phyloP scores from a whole-genome alignment of 2,797 vertebrate species.

The Malacoctenus gilli region DNA sequence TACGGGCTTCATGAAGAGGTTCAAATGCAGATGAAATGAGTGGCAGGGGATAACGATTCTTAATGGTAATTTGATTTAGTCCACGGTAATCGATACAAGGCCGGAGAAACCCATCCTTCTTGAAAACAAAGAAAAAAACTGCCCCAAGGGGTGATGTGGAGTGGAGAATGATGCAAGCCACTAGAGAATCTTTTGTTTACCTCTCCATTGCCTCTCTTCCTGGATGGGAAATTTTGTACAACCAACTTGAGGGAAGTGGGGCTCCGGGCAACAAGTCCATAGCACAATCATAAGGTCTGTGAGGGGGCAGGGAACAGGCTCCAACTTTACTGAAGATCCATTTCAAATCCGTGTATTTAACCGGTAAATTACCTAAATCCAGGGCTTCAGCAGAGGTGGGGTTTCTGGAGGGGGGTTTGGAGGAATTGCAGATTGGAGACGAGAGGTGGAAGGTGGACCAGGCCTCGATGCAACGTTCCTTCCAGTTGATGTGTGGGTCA shows the following conservation, averaged over 20 bases:
- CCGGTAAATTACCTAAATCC: no score
- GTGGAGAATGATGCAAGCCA: neutral
- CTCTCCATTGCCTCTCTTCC: neutral
- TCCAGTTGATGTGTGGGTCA: no score
- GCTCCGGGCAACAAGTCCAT: neutral
- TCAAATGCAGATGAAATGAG: neutral
- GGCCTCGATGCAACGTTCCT: no score
- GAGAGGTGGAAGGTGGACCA: no score
- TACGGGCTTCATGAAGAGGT: rapidly evolving
- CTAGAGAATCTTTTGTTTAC: neutral
- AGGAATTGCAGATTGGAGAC: no score
- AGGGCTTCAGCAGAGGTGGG: no score
- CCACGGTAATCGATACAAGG: conserved; percentile 5
- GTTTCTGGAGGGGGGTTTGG: no score
- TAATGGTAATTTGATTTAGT: no score
- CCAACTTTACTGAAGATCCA: no score
- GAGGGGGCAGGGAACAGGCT: neutral
- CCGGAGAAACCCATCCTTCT: neutral
- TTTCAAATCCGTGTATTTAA: no score
- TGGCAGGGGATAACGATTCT: neutral
- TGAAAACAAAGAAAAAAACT: neutral
- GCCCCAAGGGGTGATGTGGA: neutral
- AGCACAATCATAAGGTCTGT: neutral
- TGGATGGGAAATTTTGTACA: neutral
- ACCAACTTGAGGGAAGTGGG: neutral